Base-by-base conservation (phyloP, 2,888 invertebrate genomes). In the Cataglyphis albicans region DNA sequence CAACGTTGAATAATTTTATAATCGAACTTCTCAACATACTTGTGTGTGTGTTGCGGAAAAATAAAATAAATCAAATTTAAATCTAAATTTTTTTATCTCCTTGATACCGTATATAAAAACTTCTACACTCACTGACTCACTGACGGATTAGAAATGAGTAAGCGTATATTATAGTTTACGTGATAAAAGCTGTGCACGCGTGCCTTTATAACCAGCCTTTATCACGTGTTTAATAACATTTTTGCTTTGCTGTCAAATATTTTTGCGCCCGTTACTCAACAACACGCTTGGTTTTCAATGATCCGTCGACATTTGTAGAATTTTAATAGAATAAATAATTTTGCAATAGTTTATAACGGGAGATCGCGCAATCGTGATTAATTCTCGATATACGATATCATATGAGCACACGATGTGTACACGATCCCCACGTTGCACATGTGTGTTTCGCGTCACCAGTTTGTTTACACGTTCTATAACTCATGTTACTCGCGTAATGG, bases 381-480 rank as follows among this genome's bases (percentile, higher is more conserved):
- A 78, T 68, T 78, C 57, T 57, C 57, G 57, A 78, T 70, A 70
- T 21, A 12, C n/a, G 38, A 25, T 55, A 38, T 21, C 32, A 10
- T 59, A 68, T 29, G 21, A 63, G 15, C 64, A 48, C 48, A 48
- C 64, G 25, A 29, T 74, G 10, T 74, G 32, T 41, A 18, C 75
- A 38, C 12, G 25, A 48, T 32, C 35, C 29, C 12, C 74, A 52
- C 52, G 18, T 9, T 52, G 32, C 32, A 52, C 64, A 41, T 55
- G 29, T 48, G 55, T 41, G 76, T 21, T 41, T 10, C 52, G 67
- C 81, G 74, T 63, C 76, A 73, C 15, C n/a, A 74, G 25, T 82
- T 76, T 82, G 82, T 82, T 82, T 76, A 76, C 67, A 82, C 65
- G 38, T 65, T 78, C 78, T 48, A 38, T 35, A 59, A 64, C 55